A percentile compares a stretch with the other conserved stretches of the same genome.
Evolutionary conservation across 2,888 invertebrate species (phyloP).

Genomic region (Parelbella ahira): DNA sequence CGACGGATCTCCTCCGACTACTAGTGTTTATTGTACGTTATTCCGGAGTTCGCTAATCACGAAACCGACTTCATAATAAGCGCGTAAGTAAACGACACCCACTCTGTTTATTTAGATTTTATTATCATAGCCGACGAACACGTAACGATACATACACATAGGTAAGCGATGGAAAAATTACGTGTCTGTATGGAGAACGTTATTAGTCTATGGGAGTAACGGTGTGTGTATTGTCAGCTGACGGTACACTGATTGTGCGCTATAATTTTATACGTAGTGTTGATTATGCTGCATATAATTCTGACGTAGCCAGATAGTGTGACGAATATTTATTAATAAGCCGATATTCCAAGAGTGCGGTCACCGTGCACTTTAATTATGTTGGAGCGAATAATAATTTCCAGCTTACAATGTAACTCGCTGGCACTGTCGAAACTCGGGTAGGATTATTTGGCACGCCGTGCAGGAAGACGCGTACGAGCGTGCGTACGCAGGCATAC

Average conservation of each 20-base stretch:
- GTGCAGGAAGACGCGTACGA: slow-evolving; percentile 46
- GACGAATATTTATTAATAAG: too few species aligned
- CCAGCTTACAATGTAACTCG: slow-evolving; percentile 9
- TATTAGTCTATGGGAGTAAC: too few species aligned
- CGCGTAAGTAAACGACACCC: not conserved
- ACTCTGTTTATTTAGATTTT: not conserved
- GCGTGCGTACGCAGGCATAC: slow-evolving; percentile 26
- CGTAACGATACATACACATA: not conserved
- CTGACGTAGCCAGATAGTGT: too few species aligned
- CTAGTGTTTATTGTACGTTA: slow-evolving; percentile 11
- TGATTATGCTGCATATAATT: too few species aligned
- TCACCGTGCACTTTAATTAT: too few species aligned
- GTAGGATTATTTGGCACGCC: slow-evolving; percentile 43
- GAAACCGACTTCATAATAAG: not conserved
- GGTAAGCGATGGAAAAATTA: too few species aligned
- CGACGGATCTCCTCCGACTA: slow-evolving; percentile 7
- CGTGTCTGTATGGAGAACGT: too few species aligned
- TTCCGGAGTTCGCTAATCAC: slow-evolving; percentile 1
- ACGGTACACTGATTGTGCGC: too few species aligned
- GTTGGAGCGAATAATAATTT: too few species aligned
- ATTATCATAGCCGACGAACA: not conserved
- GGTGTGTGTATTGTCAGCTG: not conserved
- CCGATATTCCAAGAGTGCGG: too few species aligned
- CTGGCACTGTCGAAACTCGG: slow-evolving; percentile 9
- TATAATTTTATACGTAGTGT: too few species aligned